Percentiles rank a stretch among this genome's conserved stretches.
Evolutionary conservation across 2,888 invertebrate species (phyloP).

Genomic region (Anarsia innoxiella): DNA sequence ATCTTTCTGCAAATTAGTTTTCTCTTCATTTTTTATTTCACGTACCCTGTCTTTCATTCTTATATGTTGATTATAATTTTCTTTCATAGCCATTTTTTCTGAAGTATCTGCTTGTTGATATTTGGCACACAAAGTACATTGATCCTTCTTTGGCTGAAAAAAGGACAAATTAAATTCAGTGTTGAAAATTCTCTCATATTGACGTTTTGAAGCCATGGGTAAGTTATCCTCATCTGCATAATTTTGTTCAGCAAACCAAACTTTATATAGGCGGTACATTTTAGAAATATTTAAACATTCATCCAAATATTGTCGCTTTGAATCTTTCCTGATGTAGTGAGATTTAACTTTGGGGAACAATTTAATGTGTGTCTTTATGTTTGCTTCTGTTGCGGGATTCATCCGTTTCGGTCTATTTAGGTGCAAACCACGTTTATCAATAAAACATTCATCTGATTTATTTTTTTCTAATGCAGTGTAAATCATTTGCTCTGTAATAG

Average conservation of each 20-base stretch:
- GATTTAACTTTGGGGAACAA: conserved; percentile 9
- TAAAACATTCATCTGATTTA: not conserved
- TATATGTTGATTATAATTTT: not conserved
- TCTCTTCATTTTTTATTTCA: conserved; percentile 22
- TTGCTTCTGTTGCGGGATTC: conserved; percentile 6
- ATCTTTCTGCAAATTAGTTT: conserved; percentile 10
- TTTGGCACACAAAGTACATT: conserved; percentile 8
- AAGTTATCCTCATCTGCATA: conserved; percentile 3
- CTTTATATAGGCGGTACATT: conserved; percentile 10
- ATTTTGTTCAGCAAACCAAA: conserved; percentile 12
- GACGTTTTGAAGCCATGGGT: conserved; percentile 14
- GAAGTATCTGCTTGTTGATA: not conserved
- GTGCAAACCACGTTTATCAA: not conserved
- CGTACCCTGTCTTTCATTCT: conserved; percentile 21
- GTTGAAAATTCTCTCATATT: conserved; percentile 23
- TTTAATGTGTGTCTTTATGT: conserved; percentile 7
- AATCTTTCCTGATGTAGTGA: conserved; percentile 11
- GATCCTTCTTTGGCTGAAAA: conserved; percentile 25
- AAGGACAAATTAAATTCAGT: conserved; percentile 26
- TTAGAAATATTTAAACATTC: conserved; percentile 12
- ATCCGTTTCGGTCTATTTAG: conserved; percentile 9
- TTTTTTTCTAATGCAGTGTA: conserved; percentile 4
- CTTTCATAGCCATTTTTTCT: not conserved
- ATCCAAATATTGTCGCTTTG: conserved; percentile 6
- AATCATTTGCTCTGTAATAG: conserved; percentile 8